Conservation (phyloP, 2,113 vertebrate species). For the Zosterops pallidus region DNA sequence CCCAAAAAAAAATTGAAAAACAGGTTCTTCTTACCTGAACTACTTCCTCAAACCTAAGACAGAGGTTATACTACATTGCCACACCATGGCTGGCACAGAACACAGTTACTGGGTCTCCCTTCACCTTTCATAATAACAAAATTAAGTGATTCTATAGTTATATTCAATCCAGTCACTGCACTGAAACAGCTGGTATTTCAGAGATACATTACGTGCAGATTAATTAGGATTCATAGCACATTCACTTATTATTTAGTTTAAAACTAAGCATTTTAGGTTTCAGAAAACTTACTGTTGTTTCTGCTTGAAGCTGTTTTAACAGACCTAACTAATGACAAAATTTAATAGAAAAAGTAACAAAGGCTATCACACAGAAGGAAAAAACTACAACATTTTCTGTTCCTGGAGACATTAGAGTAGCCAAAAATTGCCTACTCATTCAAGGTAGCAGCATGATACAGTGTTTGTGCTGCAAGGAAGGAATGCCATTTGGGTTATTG, state of each 20-base stretch:
- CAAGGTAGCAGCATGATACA: not conserved
- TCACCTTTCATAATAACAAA: not conserved
- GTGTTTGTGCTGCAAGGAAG: not conserved
- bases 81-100: not conserved
- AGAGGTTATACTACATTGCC: not conserved
- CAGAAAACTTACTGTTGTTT: not conserved
- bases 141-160: rapidly evolving
- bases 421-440: not conserved
- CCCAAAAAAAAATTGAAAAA: not conserved
- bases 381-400: not conserved
- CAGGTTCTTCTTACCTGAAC: not conserved
- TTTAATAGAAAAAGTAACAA: not conserved
- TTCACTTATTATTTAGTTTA: not conserved
- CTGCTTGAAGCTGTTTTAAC: not conserved
- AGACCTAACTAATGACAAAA: not conserved
- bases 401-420: not conserved
- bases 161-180: not conserved
- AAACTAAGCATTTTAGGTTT: not conserved
- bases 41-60: not conserved
- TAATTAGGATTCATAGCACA: not conserved
- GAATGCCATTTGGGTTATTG: not conserved
- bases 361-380: not conserved
- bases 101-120: not conserved
- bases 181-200: not conserved
- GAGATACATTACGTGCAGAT: not conserved